These are phyloP conservation scores for Bryconaethiops microstoma DNA, from an alignment of 2,797 vertebrate genomes.

Conservation along the genomic window DNA sequence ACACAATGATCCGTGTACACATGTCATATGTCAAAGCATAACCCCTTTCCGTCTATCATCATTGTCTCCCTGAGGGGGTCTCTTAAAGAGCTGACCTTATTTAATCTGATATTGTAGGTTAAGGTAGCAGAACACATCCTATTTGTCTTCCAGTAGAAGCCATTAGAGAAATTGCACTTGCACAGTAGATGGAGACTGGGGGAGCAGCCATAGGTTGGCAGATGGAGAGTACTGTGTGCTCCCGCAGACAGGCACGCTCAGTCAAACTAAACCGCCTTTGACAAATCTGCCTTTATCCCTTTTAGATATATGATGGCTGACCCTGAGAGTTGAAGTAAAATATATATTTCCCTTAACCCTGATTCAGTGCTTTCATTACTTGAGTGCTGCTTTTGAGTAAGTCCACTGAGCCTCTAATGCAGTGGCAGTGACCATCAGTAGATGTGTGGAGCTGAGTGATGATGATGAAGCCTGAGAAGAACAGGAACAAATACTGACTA, in stretches of 20 bases:
- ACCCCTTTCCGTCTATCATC: constrained; percentile 39
- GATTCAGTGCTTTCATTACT: constrained; percentile 60
- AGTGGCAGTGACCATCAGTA: constrained; percentile 35
- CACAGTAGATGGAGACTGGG: constrained; percentile 38
- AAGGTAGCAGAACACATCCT: constrained; percentile 28
- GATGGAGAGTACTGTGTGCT: constrained; percentile 13
- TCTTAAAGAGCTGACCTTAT: constrained; percentile 52
- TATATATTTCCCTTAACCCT: constrained; percentile 70
- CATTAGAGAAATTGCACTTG: constrained; percentile 53
- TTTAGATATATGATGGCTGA: constrained; percentile 65
- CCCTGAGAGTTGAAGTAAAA: constrained; percentile 59
- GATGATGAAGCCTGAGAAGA: constrained; percentile 1
- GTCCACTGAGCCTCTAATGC: constrained; percentile 32
- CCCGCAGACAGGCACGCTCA: constrained; percentile 24
- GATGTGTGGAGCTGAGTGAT: constrained; percentile 24
- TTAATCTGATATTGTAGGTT: constrained; percentile 50
- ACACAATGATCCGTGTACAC: constrained; percentile 11
- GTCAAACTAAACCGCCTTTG: constrained; percentile 53
- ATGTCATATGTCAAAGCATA: constrained; percentile 33
- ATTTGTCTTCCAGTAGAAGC: constrained; percentile 45
- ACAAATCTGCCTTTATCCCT: constrained; percentile 69
- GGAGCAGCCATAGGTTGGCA: constrained; percentile 23
- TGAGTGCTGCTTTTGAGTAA: constrained; percentile 54
- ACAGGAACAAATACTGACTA: neutral
- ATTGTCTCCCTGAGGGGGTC: constrained; percentile 44